A percentile compares a stretch with the other conserved stretches of the same genome.
Evolutionary conservation across 2,113 vertebrate species (phyloP).

Genomic region (Nycticryphes semicollaris): DNA sequence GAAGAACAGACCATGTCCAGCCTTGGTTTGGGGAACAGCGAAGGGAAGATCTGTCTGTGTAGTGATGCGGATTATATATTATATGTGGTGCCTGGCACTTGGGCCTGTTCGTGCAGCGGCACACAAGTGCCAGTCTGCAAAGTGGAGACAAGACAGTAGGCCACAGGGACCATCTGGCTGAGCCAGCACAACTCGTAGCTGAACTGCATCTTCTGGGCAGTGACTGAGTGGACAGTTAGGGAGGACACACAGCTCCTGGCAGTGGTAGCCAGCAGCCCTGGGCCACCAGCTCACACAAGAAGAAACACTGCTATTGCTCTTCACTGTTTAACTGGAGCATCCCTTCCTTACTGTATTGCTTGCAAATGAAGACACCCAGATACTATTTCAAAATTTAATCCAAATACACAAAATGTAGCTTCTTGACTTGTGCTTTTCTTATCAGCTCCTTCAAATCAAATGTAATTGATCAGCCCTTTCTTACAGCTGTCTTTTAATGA

Average conservation of each 20-base stretch:
- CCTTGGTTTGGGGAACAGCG: background rate
- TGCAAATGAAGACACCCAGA: background rate
- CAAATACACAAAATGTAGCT: background rate
- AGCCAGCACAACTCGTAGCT: background rate
- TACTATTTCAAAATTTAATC: background rate
- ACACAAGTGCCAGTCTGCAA: background rate
- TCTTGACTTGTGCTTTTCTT: background rate
- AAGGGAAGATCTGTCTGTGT: background rate
- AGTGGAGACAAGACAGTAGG: background rate
- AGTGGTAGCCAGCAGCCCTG: background rate
- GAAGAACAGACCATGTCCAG: background rate
- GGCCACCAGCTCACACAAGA: background rate
- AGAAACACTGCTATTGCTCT: background rate
- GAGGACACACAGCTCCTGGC: background rate
- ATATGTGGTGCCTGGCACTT: background rate
- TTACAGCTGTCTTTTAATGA: background rate
- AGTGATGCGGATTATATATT: background rate
- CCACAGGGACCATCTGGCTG: rapidly evolving
- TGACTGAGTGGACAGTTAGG: background rate
- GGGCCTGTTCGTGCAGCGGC: rapidly evolving
- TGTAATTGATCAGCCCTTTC: background rate
- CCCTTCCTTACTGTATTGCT: background rate
- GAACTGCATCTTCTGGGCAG: background rate
- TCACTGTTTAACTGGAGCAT: background rate
- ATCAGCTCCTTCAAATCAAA: background rate